These are phyloP conservation scores for Hylaeus volcanicus DNA, from an alignment of 1,140 invertebrate genomes.

Conservation along the genomic window DNA sequence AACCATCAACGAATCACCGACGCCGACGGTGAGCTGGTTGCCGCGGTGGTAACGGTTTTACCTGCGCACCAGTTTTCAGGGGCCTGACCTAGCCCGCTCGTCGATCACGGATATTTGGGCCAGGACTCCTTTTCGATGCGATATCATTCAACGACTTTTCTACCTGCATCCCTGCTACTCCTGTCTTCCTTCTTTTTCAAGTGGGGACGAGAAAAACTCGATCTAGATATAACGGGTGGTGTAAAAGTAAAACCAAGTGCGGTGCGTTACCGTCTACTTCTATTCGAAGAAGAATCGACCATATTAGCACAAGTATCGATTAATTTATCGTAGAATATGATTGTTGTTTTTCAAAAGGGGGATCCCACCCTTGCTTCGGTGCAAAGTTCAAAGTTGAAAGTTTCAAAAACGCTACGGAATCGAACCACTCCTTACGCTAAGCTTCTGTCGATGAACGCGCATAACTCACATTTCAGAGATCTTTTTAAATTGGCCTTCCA, in stretches of 20 bases:
- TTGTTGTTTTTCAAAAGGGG: no score
- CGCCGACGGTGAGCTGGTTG: constrained; percentile 37
- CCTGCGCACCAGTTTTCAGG: constrained; percentile 58
- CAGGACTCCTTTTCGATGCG: constrained; percentile 60
- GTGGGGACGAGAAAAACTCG: constrained; percentile 52
- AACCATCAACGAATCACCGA: constrained; percentile 56
- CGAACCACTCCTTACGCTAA: constrained; percentile 26
- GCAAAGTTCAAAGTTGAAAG: no score
- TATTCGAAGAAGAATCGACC: no score
- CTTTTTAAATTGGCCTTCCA: constrained; percentile 19
- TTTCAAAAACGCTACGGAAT: not conserved
- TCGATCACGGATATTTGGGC: constrained; percentile 69
- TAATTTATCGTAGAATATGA: no score
- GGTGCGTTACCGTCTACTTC: no score
- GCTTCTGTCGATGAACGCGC: not conserved
- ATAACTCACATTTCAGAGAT: constrained; percentile 49
- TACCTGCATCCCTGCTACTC: constrained; percentile 66
- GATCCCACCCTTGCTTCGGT: no score
- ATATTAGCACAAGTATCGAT: no score
- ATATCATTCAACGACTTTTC: constrained; percentile 75
- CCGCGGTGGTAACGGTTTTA: constrained; percentile 68
- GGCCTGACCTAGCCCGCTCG: constrained; percentile 59
- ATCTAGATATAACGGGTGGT: constrained; percentile 63
- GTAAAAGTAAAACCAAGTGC: no score
- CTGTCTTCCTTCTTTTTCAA: constrained; percentile 26